These are phyloP conservation scores for Acheta domesticus DNA, from an alignment of 2,888 invertebrate genomes.

Conservation along the genomic window DNA sequence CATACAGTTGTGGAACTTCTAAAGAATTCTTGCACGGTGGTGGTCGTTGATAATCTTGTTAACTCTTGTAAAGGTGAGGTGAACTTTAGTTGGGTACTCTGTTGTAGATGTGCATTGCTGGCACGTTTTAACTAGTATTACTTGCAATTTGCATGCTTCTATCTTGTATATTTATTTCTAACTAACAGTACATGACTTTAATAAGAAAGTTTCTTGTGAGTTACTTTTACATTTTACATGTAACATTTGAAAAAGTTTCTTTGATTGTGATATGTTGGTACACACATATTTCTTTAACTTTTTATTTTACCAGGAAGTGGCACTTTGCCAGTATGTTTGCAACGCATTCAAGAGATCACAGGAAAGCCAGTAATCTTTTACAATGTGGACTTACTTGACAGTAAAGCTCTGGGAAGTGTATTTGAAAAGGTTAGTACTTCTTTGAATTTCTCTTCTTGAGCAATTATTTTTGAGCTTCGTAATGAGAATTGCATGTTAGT, in stretches of 20 bases:
- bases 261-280: too few relatives aligned
- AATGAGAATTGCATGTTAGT: neutral
- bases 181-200: too few relatives aligned
- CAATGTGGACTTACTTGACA: constrained; percentile 69
- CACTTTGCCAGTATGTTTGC: constrained; percentile 66
- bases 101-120: constrained; percentile 31
- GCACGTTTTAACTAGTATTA: neutral
- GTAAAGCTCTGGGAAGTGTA: constrained; percentile 59
- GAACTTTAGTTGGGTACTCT: constrained; percentile 37
- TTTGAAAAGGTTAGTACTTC: constrained; percentile 64
- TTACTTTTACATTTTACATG: too few relatives aligned
- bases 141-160: neutral
- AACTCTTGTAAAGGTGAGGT: constrained; percentile 70
- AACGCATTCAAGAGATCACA: constrained; percentile 74
- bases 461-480: neutral
- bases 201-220: too few relatives aligned
- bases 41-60: constrained; percentile 82
- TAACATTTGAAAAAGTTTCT: too few relatives aligned
- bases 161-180: too few relatives aligned
- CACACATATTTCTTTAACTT: too few relatives aligned
- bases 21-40: constrained; percentile 67
- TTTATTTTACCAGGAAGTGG: constrained; percentile 49
- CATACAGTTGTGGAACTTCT: constrained; percentile 83
- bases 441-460: neutral
- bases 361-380: constrained; percentile 67